Evolutionary conservation across 2,113 vertebrate genomes (phyloP).

Genomic region (Gavialis gangeticus): DNA sequence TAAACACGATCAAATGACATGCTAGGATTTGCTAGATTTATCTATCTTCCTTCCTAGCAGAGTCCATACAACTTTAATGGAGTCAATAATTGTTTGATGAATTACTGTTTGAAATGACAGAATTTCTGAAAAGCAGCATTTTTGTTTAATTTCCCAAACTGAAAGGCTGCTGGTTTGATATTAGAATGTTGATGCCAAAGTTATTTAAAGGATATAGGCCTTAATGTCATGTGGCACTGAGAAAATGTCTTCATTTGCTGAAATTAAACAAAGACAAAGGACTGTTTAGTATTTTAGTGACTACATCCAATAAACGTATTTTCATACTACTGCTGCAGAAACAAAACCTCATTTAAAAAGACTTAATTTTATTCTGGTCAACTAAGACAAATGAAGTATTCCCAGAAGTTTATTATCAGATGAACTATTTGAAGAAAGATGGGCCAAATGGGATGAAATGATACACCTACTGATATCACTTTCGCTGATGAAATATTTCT

Average conservation of each 20-base stretch:
- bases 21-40: not conserved
- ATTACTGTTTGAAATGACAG: not conserved
- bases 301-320: not conserved
- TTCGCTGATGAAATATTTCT: not conserved
- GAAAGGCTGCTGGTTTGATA: not conserved
- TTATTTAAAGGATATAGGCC: not conserved
- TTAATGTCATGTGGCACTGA: not conserved
- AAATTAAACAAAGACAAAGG: not conserved
- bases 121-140: not conserved
- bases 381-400: not conserved
- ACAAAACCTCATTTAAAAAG: not conserved
- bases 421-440: not conserved
- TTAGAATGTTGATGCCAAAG: not conserved
- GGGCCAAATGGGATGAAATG: not conserved
- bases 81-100: not conserved
- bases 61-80: not conserved
- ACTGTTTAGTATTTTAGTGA: not conserved
- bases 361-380: fast-evolving
- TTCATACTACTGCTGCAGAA: not conserved
- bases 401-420: not conserved
- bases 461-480: not conserved
- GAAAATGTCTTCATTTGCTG: not conserved
- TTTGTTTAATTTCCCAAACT: not conserved
- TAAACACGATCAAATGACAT: not conserved
- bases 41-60: not conserved